phyloP scores from a whole-genome alignment of 2,888 invertebrate species.

The Hemicrepidius hirtus region DNA sequence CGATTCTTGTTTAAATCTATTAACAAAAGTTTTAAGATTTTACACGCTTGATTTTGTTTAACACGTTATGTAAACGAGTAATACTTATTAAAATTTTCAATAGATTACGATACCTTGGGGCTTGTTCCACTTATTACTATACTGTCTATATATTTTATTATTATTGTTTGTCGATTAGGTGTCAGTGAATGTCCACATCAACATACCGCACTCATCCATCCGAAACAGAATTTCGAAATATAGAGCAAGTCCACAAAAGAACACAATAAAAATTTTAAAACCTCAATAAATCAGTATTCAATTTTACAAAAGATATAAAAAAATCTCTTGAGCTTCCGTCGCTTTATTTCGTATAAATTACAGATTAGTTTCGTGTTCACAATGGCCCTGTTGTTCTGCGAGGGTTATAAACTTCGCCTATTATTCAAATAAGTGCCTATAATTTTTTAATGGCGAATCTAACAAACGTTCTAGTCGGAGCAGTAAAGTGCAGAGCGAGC shows the following conservation, averaged over 20 bases:
- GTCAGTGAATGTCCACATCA: slow-evolving; percentile 38
- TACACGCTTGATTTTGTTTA: no score
- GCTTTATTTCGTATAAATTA: slow-evolving; percentile 43
- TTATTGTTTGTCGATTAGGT: slow-evolving; percentile 19
- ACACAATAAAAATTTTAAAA: slow-evolving; percentile 8
- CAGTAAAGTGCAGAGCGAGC: slow-evolving; percentile 64
- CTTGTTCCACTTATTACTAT: background rate
- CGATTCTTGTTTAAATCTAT: no score
- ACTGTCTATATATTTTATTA: no score
- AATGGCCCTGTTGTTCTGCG: slow-evolving; percentile 43
- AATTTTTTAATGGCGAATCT: slow-evolving; percentile 52
- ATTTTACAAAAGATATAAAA: slow-evolving; percentile 2
- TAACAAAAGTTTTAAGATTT: no score
- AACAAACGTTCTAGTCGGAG: slow-evolving; percentile 42
- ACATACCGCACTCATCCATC: slow-evolving; percentile 28
- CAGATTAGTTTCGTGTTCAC: slow-evolving; percentile 37
- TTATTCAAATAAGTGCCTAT: slow-evolving; percentile 52
- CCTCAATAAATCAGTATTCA: slow-evolving; percentile 6
- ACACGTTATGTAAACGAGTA: no score
- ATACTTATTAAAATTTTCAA: no score
- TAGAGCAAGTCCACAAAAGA: slow-evolving; percentile 2
- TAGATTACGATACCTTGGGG: background rate
- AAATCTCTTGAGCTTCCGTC: background rate
- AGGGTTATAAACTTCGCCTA: slow-evolving; percentile 45
- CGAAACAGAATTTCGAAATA: slow-evolving; percentile 28